These are phyloP conservation scores for Clarias batrachus DNA, from an alignment of 2,113 vertebrate genomes.

Conservation along the genomic window DNA sequence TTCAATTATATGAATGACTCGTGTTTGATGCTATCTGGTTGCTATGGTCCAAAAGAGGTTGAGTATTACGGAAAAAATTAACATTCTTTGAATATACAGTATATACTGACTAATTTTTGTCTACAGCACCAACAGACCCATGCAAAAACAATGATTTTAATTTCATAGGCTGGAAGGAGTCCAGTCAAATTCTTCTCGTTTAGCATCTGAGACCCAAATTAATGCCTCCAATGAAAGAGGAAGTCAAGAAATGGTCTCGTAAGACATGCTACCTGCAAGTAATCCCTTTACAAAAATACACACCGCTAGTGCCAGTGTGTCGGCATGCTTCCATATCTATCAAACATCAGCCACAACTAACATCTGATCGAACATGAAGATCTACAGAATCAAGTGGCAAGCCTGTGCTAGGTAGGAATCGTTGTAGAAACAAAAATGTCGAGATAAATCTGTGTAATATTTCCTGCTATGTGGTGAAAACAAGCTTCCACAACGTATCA, in stretches of 20 bases:
- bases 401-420: neutral
- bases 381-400: neutral
- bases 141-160: neutral
- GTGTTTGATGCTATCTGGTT: neutral
- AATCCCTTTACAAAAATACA: neutral
- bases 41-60: neutral
- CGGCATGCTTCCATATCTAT: neutral
- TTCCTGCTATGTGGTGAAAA: neutral
- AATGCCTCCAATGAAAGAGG: neutral
- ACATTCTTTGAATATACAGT: neutral
- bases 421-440: neutral
- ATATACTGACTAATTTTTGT: neutral
- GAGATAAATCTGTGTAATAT: neutral
- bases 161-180: neutral
- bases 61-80: neutral
- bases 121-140: neutral
- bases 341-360: neutral
- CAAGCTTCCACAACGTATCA: neutral
- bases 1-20: neutral
- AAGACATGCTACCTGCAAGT: neutral
- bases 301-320: neutral
- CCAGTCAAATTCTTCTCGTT: neutral
- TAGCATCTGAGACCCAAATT: neutral
- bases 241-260: neutral
- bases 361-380: neutral